Evolutionary conservation across 2,797 vertebrate genomes (phyloP).

Genomic region (Gadopsis marmoratus): DNA sequence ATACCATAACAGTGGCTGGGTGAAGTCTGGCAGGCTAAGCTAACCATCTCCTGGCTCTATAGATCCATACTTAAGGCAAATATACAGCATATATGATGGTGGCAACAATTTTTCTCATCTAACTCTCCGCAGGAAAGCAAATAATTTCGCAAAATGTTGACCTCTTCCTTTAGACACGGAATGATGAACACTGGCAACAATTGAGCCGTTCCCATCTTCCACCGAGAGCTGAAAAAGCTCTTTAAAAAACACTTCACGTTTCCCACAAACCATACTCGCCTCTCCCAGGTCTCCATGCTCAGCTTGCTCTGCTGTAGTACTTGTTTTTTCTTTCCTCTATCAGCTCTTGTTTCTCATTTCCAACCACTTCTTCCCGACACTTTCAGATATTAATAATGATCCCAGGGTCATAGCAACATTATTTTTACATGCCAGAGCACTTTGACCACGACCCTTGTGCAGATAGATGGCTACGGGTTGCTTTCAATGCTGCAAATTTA

Average conservation of each 20-base stretch:
- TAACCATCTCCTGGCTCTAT: too few relatives aligned
- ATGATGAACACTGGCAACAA: neutral
- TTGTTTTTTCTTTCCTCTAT: neutral
- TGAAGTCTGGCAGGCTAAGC: neutral
- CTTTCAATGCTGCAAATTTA: constrained; percentile 13
- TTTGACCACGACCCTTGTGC: constrained; percentile 7
- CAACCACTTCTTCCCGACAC: neutral
- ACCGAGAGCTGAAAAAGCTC: neutral
- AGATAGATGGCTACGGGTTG: neutral
- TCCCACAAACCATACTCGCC: neutral
- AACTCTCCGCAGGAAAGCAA: neutral
- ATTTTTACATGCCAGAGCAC: constrained; percentile 15
- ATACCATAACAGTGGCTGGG: too few relatives aligned
- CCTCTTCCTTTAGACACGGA: neutral
- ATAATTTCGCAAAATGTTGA: neutral
- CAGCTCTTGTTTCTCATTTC: constrained; percentile 11
- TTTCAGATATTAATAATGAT: constrained; percentile 30
- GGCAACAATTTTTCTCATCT: neutral
- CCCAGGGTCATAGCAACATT: constrained; percentile 11
- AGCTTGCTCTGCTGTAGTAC: neutral
- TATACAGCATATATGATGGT: too few relatives aligned
- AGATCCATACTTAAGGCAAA: neutral
- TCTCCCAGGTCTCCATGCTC: constrained; percentile 12
- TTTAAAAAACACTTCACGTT: constrained; percentile 7
- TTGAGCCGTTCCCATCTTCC: constrained; percentile 3